Evolutionary conservation across 2,888 invertebrate genomes (phyloP), one percentile per base, ranked within the genome.

Genomic region (Chaetoderma sp.): DNA sequence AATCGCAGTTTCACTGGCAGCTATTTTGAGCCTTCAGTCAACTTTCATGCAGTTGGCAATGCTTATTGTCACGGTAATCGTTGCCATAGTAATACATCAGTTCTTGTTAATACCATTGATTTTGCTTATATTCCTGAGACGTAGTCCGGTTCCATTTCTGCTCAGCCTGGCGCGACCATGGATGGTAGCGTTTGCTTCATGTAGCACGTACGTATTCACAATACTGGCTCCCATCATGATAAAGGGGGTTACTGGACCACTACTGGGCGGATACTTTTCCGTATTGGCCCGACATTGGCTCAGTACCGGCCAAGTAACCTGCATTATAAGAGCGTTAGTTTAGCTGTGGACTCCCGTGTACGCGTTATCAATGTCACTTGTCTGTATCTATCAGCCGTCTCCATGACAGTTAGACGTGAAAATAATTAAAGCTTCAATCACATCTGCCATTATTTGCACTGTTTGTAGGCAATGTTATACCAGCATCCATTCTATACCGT

Each of bases 1-100:
- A 25, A 76, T 82, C n/a, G 78, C 77, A n/a, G 74, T 75, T 21
- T 75, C 80, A 5, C 70, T 82, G 23, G 79, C 78, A 5, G 66
- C 68, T 16, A 75, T 81, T 5, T 64, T 64, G 5, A 65, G 75
- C 57, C 63, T 80, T 0, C 63, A 65, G 8, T 57, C 47, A 3
- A 73, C 76, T 1, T 78, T 81, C 63, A 66, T 72, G 6, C 69
- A 75, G 55, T 74, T 82, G 21, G 79, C 79, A 2, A 63, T 76
- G 49, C 77, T 79, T 47, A 73, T 80, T 33, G 66, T 74, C n/a
- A 73, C 76, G 0, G 80, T 81, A 1, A 68, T 66, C 0, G 63
- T 75, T 13, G 78, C 76, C 5, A 65, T 81, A 16, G 59, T 69
- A 5, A 59, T 81, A 4, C 81, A 81, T 47, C 76, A 78, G 59